Percentiles rank a stretch among this genome's conserved stretches.
Evolutionary conservation across 2,888 invertebrate genomes (phyloP).

Genomic region (Hesperia comma): DNA sequence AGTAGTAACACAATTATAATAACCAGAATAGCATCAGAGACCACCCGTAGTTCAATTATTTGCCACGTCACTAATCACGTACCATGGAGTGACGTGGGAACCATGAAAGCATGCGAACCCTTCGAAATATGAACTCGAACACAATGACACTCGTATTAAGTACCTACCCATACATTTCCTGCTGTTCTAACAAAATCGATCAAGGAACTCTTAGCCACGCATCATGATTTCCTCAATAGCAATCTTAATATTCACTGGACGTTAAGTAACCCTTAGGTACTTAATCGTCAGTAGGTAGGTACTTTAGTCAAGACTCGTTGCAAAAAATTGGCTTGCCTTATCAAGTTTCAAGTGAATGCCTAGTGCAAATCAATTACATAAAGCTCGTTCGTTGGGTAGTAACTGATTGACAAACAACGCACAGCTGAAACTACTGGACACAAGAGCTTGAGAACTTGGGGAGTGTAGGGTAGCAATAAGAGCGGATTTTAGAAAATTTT

Average conservation of each 20-base stretch:
- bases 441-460: no score
- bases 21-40: constrained; percentile 43
- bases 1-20: constrained; percentile 13
- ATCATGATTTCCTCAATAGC: constrained; percentile 13
- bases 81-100: constrained; percentile 55
- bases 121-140: constrained; percentile 37
- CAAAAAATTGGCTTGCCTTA: not conserved
- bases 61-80: constrained; percentile 51
- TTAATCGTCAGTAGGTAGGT: not conserved
- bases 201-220: constrained; percentile 19
- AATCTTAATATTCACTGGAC: constrained; percentile 21
- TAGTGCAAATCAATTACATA: not conserved
- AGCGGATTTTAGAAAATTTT: no score
- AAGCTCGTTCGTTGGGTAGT: not conserved
- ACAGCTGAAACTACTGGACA: no score
- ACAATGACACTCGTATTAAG: constrained; percentile 31
- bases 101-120: constrained; percentile 41
- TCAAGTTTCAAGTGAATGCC: not conserved
- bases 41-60: constrained; percentile 71
- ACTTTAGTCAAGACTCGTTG: not conserved
- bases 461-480: no score
- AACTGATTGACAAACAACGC: no score
- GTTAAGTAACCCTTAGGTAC: not conserved
- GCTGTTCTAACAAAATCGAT: constrained; percentile 29
- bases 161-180: constrained; percentile 32